Base-by-base conservation (phyloP, 1,140 invertebrate species). In the Prorops nasuta region DNA sequence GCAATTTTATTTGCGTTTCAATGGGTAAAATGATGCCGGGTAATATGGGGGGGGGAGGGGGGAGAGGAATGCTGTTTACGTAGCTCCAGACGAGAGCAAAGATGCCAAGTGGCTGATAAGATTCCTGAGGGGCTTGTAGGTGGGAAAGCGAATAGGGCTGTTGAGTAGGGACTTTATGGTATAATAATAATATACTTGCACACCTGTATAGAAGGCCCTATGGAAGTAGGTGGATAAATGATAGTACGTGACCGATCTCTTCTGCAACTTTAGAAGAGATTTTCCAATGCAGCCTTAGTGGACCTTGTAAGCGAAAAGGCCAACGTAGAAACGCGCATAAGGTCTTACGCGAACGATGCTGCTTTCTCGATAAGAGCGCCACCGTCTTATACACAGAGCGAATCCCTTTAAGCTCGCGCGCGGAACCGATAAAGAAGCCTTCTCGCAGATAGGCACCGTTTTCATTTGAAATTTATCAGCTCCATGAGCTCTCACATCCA, bases 181-280 rank as follows among this genome's bases (percentile, higher is more conserved):
- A 10, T 10, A 10, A 28, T 28, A 6, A 10, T 28, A 6, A 28
- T 28, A 28, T 28, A 28, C 24, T 6, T 28, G 10, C 24, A 28
- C 24, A 28, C 24, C 4, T 10, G 24, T 28, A 28, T 28, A 6
- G 10, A 6, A 28, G 4, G 10, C 24, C 24, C 10, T 28, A 10
- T 28, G 10, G 24, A 28, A 10, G 10, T 6, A 28, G 24, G 45
- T 24, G 46, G 39, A 38, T 53, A 39, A 53, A 53, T 49, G 51
- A 49, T 44, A 22, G 40, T 49, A 53, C 46, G 51, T 53, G 51
- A 49, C 40, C 35, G 51, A 53, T 53, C 46, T 28, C 35, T 6
- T 55, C 42, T 18, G 21, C 15, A 24, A 4, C 15, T 12, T 22
- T n/a, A 20, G 12, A 9, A 28, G 24, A 28, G 24, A 6, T 10